Conservation (phyloP, 2,888 invertebrate genomes). For the Drosophila borborema region DNA sequence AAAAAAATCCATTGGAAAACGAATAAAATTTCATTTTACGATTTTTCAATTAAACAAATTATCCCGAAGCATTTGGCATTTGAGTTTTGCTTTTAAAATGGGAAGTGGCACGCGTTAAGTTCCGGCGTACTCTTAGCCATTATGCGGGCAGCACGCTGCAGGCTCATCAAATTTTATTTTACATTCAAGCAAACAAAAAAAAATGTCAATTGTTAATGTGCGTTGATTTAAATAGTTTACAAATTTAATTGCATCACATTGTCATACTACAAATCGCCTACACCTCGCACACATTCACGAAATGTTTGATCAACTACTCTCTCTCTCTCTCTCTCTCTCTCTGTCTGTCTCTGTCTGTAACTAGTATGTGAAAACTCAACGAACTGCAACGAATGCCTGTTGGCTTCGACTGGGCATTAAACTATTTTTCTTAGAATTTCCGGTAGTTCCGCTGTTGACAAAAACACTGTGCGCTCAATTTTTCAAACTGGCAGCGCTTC, state of each 20-base stretch:
- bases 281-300: conserved; percentile 39
- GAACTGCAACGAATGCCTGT: conserved; percentile 74
- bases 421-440: conserved; percentile 71
- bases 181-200: conserved; percentile 15
- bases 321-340: no score
- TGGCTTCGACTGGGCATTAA: conserved; percentile 33
- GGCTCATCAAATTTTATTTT: conserved; percentile 63
- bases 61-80: conserved; percentile 49
- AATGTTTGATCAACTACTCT: not conserved
- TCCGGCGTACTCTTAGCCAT: conserved; percentile 9
- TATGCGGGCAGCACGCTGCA: conserved; percentile 47
- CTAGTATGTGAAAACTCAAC: conserved; percentile 59
- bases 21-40: conserved; percentile 69
- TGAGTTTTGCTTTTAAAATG: conserved; percentile 48
- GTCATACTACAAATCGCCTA: conserved; percentile 66
- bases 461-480: conserved; percentile 79
- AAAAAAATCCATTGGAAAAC: conserved; percentile 64
- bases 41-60: conserved; percentile 82
- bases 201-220: conserved; percentile 57
- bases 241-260: conserved; percentile 62
- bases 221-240: conserved; percentile 76
- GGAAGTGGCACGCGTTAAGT: conserved; percentile 53
- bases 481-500: conserved; percentile 62
- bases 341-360: conserved; percentile 2
- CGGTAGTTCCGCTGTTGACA: conserved; percentile 64